These are phyloP conservation scores for Vimba vimba DNA, from an alignment of 2,113 vertebrate genomes.

Conservation along the genomic window DNA sequence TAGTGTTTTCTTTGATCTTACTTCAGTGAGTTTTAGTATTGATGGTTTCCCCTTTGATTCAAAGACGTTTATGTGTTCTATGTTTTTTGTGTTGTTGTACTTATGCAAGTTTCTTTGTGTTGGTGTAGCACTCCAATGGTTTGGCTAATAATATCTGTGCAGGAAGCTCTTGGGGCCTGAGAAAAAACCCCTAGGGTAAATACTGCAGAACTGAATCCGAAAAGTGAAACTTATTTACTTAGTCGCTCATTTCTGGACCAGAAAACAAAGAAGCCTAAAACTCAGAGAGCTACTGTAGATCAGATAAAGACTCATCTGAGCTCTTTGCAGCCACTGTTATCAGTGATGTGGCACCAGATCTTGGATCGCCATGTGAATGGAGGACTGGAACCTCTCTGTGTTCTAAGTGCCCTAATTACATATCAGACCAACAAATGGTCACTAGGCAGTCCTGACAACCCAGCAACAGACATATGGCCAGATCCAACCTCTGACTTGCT, in stretches of 20 bases:
- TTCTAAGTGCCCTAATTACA: constrained; percentile 36
- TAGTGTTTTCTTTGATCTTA: constrained; percentile 30
- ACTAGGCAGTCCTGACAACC: constrained; percentile 24
- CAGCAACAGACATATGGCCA: constrained; percentile 17
- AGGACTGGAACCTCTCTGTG: constrained; percentile 13
- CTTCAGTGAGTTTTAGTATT: background rate
- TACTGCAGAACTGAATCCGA: constrained; percentile 58
- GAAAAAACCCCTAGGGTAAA: constrained; percentile 18
- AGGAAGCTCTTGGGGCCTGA: constrained; percentile 48
- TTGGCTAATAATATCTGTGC: constrained; percentile 41
- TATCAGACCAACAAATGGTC: constrained; percentile 45
- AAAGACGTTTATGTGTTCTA: background rate
- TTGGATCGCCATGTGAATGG: background rate
- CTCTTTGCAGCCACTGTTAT: constrained; percentile 48
- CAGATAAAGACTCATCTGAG: constrained; percentile 51
- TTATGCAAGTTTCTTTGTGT: constrained; percentile 33
- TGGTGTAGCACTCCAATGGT: constrained; percentile 30
- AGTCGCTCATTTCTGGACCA: constrained; percentile 18
- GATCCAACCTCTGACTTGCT: constrained; percentile 12
- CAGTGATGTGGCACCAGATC: constrained; percentile 24
- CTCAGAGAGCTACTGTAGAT: constrained; percentile 45
- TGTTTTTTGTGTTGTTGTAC: background rate
- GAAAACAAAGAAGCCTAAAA: constrained; percentile 53
- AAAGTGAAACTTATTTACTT: constrained; percentile 53
- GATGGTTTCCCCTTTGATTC: background rate